phyloP scores from a whole-genome alignment of 2,113 vertebrate species.

The Aegypius monachus region DNA sequence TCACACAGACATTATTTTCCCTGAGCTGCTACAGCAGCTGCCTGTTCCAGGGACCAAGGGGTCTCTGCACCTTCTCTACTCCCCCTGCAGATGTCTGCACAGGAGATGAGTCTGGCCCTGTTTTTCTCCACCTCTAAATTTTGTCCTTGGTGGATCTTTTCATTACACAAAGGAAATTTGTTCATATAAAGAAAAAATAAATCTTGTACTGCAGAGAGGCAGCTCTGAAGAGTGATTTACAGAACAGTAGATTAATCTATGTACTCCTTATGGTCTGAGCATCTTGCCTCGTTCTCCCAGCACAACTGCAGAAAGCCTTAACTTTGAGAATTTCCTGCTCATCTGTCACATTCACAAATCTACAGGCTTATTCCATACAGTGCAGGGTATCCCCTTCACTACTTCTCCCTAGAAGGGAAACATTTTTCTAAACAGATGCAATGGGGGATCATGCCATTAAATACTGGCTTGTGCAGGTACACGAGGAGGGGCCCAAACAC shows the following conservation, averaged over 20 bases:
- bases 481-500: accelerated
- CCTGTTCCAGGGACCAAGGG: neutral
- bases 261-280: neutral
- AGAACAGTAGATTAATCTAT: neutral
- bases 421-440: neutral
- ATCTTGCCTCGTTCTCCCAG: neutral
- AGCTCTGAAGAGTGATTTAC: neutral
- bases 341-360: neutral
- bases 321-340: neutral
- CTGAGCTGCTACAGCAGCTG: neutral
- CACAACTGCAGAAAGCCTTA: neutral
- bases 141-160: neutral
- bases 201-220: neutral
- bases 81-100: accelerated
- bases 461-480: neutral
- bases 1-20: too few relatives aligned
- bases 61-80: neutral
- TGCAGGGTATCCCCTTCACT: neutral
- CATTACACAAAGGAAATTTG: neutral
- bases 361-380: neutral
- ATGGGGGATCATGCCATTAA: neutral
- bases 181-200: neutral
- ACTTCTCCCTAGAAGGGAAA: neutral
- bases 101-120: neutral
- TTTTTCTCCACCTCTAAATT: neutral